Evolutionary conservation across 1,140 invertebrate species (phyloP), one percentile per base, ranked within the genome.

Genomic region (Diachasmimorpha longicaudata): DNA sequence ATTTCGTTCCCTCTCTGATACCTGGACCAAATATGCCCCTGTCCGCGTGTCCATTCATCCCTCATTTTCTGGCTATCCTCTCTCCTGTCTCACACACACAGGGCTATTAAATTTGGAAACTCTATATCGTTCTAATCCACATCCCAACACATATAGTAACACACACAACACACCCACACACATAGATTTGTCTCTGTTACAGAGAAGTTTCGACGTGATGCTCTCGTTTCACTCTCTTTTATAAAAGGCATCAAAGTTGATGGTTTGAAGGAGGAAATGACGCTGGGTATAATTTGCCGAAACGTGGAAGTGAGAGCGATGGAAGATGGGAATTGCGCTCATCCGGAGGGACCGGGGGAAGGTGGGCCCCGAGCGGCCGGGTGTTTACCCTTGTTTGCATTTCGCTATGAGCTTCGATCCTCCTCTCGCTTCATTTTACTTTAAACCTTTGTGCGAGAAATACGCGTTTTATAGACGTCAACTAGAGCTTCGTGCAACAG

Each of bases 71-170:
- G 39, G 9, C 39, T 63, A 21, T 31, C 14, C 10, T 63, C 19
- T 25, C 58, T 23, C 31, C 6, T 31, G 21, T 63, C 58, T 11
- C 55, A 79, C 80, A 80, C 77, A 21, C 72, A 81, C 84, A 85
- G 83, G 77, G 82, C 84, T 86, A 85, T 87, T 87, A 87, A 87
- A 87, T 87, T 86, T 86, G 82, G 85, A 85, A 87, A 86, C 84
- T 84, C 81, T 85, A 86, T 86, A 86, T 80, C 78, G 37, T 67
- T 21, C 44, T 42, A 13, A 37, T 74, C 19, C 70, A 36, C 48
- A 52, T 16, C 9, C 9, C n/a, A 21, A 21, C 44, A n/a, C 46
- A 42, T 21, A 52, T 4, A 52, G 6, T 4, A 25, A 21, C 44
- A n/a, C 46, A 42, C 42, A 31, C 16, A 19, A 19, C 9, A n/a